A percentile compares a stretch with the other conserved stretches of the same genome.
phyloP scores from a whole-genome alignment of 2,888 invertebrate species.

The Petrolisthes manimaculis region DNA sequence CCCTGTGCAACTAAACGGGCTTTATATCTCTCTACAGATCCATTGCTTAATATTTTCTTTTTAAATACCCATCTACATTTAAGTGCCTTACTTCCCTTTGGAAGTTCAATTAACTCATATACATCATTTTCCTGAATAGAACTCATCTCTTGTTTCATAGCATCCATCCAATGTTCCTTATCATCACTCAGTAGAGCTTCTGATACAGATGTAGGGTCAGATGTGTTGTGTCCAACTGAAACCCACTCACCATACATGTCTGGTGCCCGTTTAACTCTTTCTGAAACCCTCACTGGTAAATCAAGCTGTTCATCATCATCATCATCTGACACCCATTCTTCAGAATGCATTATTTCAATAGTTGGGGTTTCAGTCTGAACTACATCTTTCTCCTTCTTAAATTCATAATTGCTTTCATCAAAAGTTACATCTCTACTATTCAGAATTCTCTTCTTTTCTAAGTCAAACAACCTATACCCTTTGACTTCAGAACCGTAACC shows the following conservation, averaged over 20 bases:
- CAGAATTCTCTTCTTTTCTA: slow-evolving; percentile 23
- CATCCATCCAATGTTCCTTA: slow-evolving; percentile 28
- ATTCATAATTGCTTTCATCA: slow-evolving; percentile 12
- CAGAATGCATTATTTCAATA: slow-evolving; percentile 28
- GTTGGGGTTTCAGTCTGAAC: slow-evolving; percentile 10
- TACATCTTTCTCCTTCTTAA: slow-evolving; percentile 22
- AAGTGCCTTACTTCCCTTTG: slow-evolving; percentile 33
- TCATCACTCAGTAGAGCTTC: slow-evolving; percentile 26
- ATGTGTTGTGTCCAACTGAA: slow-evolving; percentile 16
- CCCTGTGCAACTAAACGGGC: slow-evolving; percentile 27
- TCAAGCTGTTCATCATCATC: slow-evolving; percentile 26
- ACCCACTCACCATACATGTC: slow-evolving; percentile 41
- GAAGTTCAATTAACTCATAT: slow-evolving; percentile 36
- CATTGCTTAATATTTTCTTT: slow-evolving; percentile 33
- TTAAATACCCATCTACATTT: slow-evolving; percentile 44
- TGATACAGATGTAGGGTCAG: slow-evolving; percentile 16
- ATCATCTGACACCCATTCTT: neutral
- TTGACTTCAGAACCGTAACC: slow-evolving; percentile 48
- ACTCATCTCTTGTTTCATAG: slow-evolving; percentile 31
- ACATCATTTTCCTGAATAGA: slow-evolving; percentile 30
- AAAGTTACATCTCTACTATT: slow-evolving; percentile 30
- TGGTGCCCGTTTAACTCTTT: slow-evolving; percentile 4
- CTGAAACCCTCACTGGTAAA: slow-evolving; percentile 19
- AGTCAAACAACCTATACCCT: slow-evolving; percentile 42
- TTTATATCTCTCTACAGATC: slow-evolving; percentile 18